Evolutionary conservation across 2,113 vertebrate species (phyloP), one percentile per base, ranked within the genome.

Genomic region (Uropsilus gracilis): DNA sequence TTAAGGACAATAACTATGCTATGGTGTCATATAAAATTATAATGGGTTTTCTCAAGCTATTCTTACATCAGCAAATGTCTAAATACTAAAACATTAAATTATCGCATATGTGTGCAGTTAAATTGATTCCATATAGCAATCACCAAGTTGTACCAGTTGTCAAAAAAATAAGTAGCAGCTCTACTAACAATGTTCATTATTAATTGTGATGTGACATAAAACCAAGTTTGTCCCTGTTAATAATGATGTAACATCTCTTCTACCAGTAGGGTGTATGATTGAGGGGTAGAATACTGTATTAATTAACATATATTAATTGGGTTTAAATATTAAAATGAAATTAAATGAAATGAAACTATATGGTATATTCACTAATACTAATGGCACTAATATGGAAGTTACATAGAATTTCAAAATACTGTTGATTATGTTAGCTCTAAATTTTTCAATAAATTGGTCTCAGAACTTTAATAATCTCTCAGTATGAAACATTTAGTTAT

Each of bases 161-260:
- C 48, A 77, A 87, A 75, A 78, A 71, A 26, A 72, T 80, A 88
- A 61, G 83, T 66, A 9, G 4, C 69, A 72, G 30, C 11, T 55
- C 57, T 32, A 28, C 26, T 80, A 69, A 81, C 73, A 48, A 84
- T 94, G 12, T 85, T 77, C 30, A 77, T 12, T 64, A 8, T 48
- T 80, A 81, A 86, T 24, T 90, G 22, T 64, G 63, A 94, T 71
- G 28, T 75, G 24, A 34, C 28, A 89, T 63, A 72, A 92, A 97
- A 73, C 50, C n/a, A 88, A 83, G 71, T 73, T 26, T 48, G 24
- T 53, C 18, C 5, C 81, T 57, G 12, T 90, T 86, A 75, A n/a
- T 30, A 94, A 55, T 77, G 14, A 86, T n/a, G 30, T 92, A 78
- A 53, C 1, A 37, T 76, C 10, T 39, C 61, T n/a, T 9, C 14